Percentiles rank a stretch among this genome's conserved stretches.
These are phyloP conservation scores for Oeneis ivallda DNA, from an alignment of 2,888 invertebrate genomes.

Conservation along the genomic window DNA sequence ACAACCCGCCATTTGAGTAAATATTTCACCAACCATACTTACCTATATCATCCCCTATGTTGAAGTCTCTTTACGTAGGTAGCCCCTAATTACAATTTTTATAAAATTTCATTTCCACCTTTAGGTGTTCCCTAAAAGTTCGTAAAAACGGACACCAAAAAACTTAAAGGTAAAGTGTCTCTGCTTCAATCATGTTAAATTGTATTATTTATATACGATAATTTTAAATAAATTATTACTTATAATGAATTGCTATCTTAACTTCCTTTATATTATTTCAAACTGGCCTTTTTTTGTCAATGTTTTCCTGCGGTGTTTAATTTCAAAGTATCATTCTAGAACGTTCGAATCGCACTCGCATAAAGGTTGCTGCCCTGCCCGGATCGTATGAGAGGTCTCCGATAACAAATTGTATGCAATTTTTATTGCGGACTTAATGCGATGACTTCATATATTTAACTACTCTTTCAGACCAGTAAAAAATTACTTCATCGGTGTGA, in stretches of 20 bases:
- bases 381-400: slow-evolving; percentile 21
- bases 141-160: too few relatives aligned
- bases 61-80: too few relatives aligned
- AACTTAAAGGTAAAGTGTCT: too few relatives aligned
- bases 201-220: too few relatives aligned
- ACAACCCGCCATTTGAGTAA: too few relatives aligned
- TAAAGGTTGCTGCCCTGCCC: slow-evolving; percentile 32
- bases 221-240: neutral
- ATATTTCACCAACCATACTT: too few relatives aligned
- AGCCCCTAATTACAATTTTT: too few relatives aligned
- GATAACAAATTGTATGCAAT: slow-evolving; percentile 36
- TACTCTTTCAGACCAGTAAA: slow-evolving; percentile 55
- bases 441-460: slow-evolving; percentile 42
- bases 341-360: neutral
- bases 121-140: too few relatives aligned
- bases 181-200: too few relatives aligned
- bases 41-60: too few relatives aligned
- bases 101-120: too few relatives aligned
- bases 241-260: neutral
- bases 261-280: slow-evolving; percentile 6
- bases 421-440: slow-evolving; percentile 30
- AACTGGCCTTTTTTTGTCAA: neutral
- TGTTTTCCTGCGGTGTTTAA: slow-evolving; percentile 5
- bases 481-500: slow-evolving; percentile 24
- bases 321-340: slow-evolving; percentile 16